Evolutionary conservation across 2,113 vertebrate genomes (phyloP).

Genomic region (Microcebus murinus): DNA sequence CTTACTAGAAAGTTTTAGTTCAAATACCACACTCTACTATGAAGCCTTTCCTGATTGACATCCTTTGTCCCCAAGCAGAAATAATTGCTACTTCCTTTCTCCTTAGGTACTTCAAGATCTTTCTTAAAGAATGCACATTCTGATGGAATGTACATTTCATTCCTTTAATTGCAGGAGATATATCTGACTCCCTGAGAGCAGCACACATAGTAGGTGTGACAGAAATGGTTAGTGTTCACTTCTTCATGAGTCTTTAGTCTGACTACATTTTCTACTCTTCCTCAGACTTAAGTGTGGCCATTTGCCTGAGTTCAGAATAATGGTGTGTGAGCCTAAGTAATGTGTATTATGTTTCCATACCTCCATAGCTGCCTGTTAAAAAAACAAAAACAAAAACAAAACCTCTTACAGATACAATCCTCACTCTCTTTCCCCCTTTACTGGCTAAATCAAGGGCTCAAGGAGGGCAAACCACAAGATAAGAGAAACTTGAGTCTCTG

Average conservation of each 20-base stretch:
- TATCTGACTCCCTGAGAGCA: not conserved
- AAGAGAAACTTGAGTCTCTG: not conserved
- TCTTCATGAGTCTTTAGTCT: not conserved
- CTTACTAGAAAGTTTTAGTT: constrained; percentile 9
- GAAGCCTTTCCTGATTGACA: not conserved
- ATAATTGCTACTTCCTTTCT: not conserved
- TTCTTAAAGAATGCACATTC: not conserved
- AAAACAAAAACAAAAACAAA: not conserved
- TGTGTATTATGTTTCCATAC: not conserved
- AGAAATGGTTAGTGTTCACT: not conserved
- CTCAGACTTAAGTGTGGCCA: not conserved
- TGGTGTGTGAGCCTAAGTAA: not conserved
- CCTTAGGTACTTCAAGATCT: not conserved
- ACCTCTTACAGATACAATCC: not conserved
- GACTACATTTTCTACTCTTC: not conserved
- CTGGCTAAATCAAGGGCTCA: not conserved
- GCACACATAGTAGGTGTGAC: not conserved
- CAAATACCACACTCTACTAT: not conserved
- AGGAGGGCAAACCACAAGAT: not conserved
- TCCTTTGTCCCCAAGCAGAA: not conserved
- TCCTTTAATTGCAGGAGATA: not conserved
- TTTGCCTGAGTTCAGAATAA: not conserved
- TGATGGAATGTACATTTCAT: not conserved
- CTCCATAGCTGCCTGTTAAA: not conserved
- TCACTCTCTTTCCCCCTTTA: not conserved